Percentiles rank a stretch among this genome's conserved stretches.
These are phyloP conservation scores for Dorcus parallelipipedus DNA, from an alignment of 2,888 invertebrate species.

Conservation along the genomic window DNA sequence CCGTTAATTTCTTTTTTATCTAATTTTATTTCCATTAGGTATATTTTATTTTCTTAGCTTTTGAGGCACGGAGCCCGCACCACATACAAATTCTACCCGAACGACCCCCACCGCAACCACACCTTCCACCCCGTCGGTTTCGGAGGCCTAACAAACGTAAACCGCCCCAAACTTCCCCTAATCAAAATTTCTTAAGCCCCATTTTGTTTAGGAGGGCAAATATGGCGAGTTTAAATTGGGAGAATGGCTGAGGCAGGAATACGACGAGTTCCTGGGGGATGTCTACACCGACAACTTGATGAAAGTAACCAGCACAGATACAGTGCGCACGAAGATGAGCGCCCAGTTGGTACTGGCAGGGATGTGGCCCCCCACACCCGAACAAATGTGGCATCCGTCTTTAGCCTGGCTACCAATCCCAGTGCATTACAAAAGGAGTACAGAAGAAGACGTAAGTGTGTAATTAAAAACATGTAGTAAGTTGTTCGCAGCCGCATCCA, in stretches of 20 bases:
- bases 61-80: slow-evolving; percentile 75
- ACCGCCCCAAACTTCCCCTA: slow-evolving; percentile 14
- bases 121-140: slow-evolving; percentile 68
- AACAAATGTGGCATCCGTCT: slow-evolving; percentile 54
- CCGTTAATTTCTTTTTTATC: too few relatives aligned
- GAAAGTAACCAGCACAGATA: slow-evolving; percentile 65
- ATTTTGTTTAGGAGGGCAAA: slow-evolving; percentile 36
- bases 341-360: slow-evolving; percentile 65
- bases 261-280: slow-evolving; percentile 57
- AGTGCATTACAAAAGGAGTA: slow-evolving; percentile 21
- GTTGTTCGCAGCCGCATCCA: too few relatives aligned
- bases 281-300: slow-evolving; percentile 55
- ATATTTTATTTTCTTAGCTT: slow-evolving; percentile 51
- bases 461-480: background rate
- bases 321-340: slow-evolving; percentile 70
- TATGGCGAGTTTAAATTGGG: slow-evolving; percentile 56
- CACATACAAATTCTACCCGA: slow-evolving; percentile 65
- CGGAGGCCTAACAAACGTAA: slow-evolving; percentile 72
- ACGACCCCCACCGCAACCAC: slow-evolving; percentile 61
- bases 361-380: slow-evolving; percentile 59
- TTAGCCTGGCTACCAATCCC: slow-evolving; percentile 65
- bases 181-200: too few relatives aligned
- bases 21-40: background rate
- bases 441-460: slow-evolving; percentile 35
- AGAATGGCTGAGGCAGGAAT: slow-evolving; percentile 59